These are phyloP conservation scores for Amphilophus citrinellus DNA, from an alignment of 2,113 vertebrate species.

Conservation along the genomic window DNA sequence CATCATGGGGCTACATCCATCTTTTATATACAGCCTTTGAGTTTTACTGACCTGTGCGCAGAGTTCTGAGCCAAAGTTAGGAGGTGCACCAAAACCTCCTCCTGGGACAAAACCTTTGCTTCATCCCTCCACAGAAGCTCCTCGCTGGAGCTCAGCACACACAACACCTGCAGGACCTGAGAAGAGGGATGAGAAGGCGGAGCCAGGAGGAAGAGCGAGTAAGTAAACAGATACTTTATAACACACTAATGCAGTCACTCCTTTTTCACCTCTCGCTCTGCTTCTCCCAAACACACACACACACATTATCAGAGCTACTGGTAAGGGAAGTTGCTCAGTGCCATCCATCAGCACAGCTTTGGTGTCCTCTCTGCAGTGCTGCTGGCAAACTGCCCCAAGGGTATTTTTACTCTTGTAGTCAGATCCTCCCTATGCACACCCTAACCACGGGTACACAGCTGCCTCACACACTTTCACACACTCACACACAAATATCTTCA, in stretches of 20 bases:
- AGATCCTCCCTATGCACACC: conserved; percentile 62
- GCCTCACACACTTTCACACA: conserved; percentile 33
- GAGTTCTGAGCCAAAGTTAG: conserved; percentile 80
- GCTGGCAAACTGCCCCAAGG: conserved; percentile 46
- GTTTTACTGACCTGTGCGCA: conserved; percentile 82
- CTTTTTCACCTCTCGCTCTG: not conserved
- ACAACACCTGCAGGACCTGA: conserved; percentile 88
- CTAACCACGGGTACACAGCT: conserved; percentile 63
- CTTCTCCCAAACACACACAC: not conserved
- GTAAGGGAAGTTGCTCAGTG: conserved; percentile 16
- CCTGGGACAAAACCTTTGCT: conserved; percentile 73
- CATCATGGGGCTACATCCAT: not conserved
- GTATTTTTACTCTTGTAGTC: conserved; percentile 71
- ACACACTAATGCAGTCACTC: conserved; percentile 13
- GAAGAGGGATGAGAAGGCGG: not conserved
- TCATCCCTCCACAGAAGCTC: conserved; percentile 81
- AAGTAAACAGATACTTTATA: not conserved
- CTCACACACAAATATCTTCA: not conserved
- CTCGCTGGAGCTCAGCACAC: conserved; percentile 75
- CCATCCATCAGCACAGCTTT: conserved; percentile 65
- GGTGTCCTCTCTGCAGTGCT: conserved; percentile 62
- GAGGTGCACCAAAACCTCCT: conserved; percentile 84
- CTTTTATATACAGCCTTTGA: not conserved
- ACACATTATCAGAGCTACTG: not conserved
- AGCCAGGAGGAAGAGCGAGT: not conserved